Base-by-base conservation (phyloP, 2,113 vertebrate species). In the Leucoraja erinaceus region DNA sequence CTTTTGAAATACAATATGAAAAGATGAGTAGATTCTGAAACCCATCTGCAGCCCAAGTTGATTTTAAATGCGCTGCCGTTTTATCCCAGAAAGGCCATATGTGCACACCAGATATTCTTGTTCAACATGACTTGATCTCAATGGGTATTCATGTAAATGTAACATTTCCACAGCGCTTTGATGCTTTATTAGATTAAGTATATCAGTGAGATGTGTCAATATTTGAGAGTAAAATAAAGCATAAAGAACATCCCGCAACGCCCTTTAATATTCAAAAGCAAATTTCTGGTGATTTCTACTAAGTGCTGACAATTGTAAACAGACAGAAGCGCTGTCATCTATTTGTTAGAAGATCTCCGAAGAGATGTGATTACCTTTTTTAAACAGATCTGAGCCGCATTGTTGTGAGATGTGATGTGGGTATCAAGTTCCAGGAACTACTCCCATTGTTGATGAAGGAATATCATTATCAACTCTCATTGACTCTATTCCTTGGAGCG, bases 121-220 rank as follows among this genome's bases (percentile, higher is more conserved):
- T 88, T 88, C 59, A 88, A 88, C 83, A 88, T 63, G 83, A 31
- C 83, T 66, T 61, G 83, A 14, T 66, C 59, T 28, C 83, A 88
- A 5, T 88, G 83, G 83, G 83, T 88, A 88, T 88, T 88, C 83
- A 88, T 88, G 83, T 88, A 18, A 88, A 88, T 88, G 83, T 63
- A 88, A 88, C 83, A 88, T 88, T 88, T 88, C 83, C 83, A 20
- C 59, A 33, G n/a, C 59, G 54, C 81, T 86, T 61, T 86, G 81
- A 86, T 88, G 28, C 59, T 88, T 88, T 88, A 88, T 88, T 63
- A 88, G 83, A 88, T 66, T 88, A 88, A 88, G 59, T n/a, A 63
- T 66, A n/a, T 66, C 83, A 31, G 59, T 88, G 12, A 66, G 61
- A 88, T 63, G 31, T 33, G 59, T 88, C 83, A 88, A 88, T 88